Conservation (phyloP, 2,888 invertebrate genomes). For the Thecophora atra region DNA sequence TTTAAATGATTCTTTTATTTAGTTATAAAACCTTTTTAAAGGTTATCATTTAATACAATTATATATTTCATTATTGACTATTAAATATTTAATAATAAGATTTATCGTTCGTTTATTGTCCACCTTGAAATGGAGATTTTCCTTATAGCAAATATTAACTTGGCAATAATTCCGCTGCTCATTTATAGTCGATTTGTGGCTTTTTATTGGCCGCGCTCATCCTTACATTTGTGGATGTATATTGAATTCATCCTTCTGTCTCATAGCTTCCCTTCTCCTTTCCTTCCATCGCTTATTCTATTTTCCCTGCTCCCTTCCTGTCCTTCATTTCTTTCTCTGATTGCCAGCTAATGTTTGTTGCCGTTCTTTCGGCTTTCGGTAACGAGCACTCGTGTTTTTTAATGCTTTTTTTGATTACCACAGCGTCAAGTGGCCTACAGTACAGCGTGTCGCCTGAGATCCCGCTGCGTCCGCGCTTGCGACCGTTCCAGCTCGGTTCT, state of each 20-base stretch:
- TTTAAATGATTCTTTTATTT: no score
- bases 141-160: no score
- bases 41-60: no score
- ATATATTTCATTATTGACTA: no score
- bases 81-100: no score
- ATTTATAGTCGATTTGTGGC: no score
- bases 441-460: conserved; percentile 28
- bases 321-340: no score
- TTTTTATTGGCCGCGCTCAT: conserved; percentile 1
- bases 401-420: conserved; percentile 28
- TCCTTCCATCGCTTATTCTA: neutral
- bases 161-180: no score
- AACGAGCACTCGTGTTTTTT: conserved; percentile 21
- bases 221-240: neutral
- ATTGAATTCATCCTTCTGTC: conserved; percentile 1
- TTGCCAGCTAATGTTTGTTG: conserved; percentile 1
- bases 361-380: neutral
- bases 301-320: neutral
- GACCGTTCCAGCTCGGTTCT: conserved; percentile 11
- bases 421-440: conserved; percentile 29
- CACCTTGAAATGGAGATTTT: no score
- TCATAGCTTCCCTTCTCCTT: neutral
- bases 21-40: no score
- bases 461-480: conserved; percentile 12
- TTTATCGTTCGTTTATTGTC: no score